phyloP scores from a whole-genome alignment of 2,113 vertebrate species.

The Arvicanthis niloticus region DNA sequence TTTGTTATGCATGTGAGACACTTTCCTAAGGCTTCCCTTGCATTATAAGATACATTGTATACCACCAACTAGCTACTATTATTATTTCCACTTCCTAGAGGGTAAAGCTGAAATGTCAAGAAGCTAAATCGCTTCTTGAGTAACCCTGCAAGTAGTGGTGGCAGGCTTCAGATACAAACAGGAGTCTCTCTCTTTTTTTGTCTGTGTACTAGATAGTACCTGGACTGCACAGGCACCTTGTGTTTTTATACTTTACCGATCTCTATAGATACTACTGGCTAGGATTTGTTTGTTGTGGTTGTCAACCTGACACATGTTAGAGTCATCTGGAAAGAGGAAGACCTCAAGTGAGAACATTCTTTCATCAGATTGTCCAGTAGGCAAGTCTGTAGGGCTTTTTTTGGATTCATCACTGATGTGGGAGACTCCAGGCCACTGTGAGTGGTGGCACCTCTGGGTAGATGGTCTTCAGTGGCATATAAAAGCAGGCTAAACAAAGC shows the following conservation, averaged over 20 bases:
- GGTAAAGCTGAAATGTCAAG: background rate
- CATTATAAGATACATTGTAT: background rate
- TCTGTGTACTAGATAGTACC: too few relatives aligned
- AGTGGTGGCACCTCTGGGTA: background rate
- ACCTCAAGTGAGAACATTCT: background rate
- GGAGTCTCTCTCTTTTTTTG: background rate
- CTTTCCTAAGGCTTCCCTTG: constrained; percentile 18
- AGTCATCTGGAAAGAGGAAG: background rate
- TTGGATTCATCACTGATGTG: background rate
- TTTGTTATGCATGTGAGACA: background rate
- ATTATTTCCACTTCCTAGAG: background rate
- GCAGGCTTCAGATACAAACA: background rate
- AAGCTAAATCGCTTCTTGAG: background rate
- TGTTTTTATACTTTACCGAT: background rate
- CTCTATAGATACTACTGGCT: background rate
- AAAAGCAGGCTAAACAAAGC: background rate
- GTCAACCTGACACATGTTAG: background rate
- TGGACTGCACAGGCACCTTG: background rate
- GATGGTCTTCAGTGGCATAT: background rate
- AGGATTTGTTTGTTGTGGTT: background rate
- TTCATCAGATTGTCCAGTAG: too few relatives aligned
- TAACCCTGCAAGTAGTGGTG: background rate
- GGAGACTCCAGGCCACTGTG: background rate
- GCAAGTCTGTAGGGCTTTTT: background rate
- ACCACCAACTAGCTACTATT: background rate